These are phyloP conservation scores for Loris lydekkerianus DNA, from an alignment of 2,797 vertebrate species.

Conservation along the genomic window DNA sequence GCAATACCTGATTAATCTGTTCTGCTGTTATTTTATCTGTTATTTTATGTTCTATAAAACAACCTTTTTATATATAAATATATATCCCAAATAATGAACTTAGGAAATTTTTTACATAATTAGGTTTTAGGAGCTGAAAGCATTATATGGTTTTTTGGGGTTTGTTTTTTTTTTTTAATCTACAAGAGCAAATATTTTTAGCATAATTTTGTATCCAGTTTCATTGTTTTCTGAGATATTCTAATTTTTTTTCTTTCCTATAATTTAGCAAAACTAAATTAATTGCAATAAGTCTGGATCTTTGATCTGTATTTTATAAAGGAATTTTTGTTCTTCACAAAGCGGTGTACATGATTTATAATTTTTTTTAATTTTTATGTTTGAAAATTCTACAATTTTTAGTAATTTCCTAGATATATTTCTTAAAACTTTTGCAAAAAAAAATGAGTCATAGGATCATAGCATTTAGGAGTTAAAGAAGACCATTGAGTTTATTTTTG, in stretches of 20 bases:
- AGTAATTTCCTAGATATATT: background rate
- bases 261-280: constrained; percentile 48
- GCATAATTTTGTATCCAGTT: constrained; percentile 14
- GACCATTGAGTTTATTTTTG: constrained; percentile 17
- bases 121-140: background rate
- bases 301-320: constrained; percentile 37
- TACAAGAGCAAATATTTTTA: constrained; percentile 41
- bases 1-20: background rate
- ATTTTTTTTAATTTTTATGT: constrained; percentile 40
- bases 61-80: constrained; percentile 27
- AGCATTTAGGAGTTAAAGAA: constrained; percentile 28
- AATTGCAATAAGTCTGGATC: constrained; percentile 16
- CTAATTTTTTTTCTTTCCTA: background rate
- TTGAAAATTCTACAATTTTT: constrained; percentile 34
- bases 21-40: constrained; percentile 45
- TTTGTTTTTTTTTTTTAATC: constrained; percentile 19
- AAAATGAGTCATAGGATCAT: background rate
- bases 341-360: background rate
- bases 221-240: constrained; percentile 48
- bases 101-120: constrained; percentile 6
- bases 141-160: background rate
- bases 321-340: constrained; percentile 42
- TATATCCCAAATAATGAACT: background rate
- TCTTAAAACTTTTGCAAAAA: constrained; percentile 22
- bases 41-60: constrained; percentile 31